These are phyloP conservation scores for Myrmophylax atrothorax DNA, from an alignment of 2,113 vertebrate genomes.

Conservation along the genomic window DNA sequence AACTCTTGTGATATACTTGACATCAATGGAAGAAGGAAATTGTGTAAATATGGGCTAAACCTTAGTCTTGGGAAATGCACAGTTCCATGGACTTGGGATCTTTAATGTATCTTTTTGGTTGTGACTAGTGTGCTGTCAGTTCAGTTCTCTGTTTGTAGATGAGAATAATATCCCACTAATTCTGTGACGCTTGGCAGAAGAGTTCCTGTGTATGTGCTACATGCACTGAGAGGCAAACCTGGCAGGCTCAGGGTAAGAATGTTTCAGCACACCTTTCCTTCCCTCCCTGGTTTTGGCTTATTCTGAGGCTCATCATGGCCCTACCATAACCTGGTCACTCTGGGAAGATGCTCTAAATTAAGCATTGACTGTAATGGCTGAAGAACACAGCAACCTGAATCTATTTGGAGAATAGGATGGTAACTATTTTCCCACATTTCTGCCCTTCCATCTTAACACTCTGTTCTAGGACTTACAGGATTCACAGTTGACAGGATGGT, in stretches of 20 bases:
- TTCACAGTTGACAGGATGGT: background rate
- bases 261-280: background rate
- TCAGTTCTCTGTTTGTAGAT: background rate
- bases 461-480: background rate
- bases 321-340: background rate
- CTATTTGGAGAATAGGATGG: background rate
- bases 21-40: slow-evolving; percentile 1
- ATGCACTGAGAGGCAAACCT: background rate
- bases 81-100: background rate
- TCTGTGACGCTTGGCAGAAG: background rate
- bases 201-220: background rate
- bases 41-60: background rate
- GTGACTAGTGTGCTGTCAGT: background rate
- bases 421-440: background rate
- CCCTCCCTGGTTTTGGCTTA: background rate
- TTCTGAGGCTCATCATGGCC: background rate
- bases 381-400: background rate
- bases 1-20: slow-evolving; percentile 35
- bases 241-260: background rate
- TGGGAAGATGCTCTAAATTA: background rate
- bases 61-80: slow-evolving; percentile 10
- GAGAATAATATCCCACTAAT: background rate
- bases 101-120: background rate
- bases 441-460: background rate
- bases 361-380: background rate